Conservation (phyloP, 2,797 vertebrate genomes). For the Chrysocyon brachyurus region DNA sequence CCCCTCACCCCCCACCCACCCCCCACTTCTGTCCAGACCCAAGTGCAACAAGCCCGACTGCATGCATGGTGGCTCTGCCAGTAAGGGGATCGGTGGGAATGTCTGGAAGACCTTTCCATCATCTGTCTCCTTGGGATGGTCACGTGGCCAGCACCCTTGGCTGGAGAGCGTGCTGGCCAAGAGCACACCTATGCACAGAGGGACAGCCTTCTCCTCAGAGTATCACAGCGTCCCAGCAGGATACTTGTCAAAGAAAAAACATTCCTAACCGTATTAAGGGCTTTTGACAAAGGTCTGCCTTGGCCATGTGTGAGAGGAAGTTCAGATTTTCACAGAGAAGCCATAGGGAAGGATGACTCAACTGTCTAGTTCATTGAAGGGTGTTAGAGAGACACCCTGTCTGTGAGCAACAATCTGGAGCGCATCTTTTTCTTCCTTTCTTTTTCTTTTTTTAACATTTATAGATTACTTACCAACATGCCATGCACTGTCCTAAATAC, state of each 20-base stretch:
- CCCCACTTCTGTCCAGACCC: not conserved
- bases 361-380: not conserved
- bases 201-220: not conserved
- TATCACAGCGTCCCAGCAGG: not conserved
- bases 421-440: not conserved
- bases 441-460: not conserved
- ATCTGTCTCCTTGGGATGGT: too few relatives aligned
- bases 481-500: not conserved
- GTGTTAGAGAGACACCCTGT: not conserved
- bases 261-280: not conserved
- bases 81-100: not conserved
- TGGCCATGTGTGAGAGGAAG: not conserved
- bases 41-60: not conserved
- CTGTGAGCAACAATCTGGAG: not conserved
- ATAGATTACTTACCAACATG: not conserved
- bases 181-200: not conserved
- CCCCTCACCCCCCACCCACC: too few relatives aligned
- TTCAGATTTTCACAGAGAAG: not conserved
- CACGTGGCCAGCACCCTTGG: not conserved
- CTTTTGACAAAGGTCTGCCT: not conserved
- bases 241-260: not conserved
- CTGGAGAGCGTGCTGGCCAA: not conserved
- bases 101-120: not conserved
- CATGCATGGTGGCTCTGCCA: not conserved
- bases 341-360: not conserved